phyloP scores from a whole-genome alignment of 2,113 vertebrate genomes.

The Seriola quinqueradiata region DNA sequence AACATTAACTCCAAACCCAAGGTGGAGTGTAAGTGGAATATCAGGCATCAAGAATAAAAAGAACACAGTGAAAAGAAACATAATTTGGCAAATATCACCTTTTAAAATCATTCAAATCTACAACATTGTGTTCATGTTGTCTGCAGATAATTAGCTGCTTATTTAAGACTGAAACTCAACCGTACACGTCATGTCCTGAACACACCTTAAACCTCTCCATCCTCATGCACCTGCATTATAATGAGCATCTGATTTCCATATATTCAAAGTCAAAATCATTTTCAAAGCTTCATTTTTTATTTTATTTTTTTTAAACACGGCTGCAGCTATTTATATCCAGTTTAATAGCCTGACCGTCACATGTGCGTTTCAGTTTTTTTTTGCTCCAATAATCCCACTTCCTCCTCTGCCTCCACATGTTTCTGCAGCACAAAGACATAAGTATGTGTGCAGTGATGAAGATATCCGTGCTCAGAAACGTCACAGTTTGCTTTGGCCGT shows the following conservation, averaged over 20 bases:
- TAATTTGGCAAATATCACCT: too few species aligned
- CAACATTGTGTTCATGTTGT: background rate
- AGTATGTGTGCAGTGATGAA: conserved; percentile 12
- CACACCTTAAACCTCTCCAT: background rate
- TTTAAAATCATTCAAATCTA: too few species aligned
- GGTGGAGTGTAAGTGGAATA: too few species aligned
- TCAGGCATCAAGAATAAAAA: too few species aligned
- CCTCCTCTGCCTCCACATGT: background rate
- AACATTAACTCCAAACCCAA: too few species aligned
- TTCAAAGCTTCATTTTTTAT: conserved; percentile 46
- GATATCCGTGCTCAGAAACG: background rate
- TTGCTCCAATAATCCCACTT: conserved; percentile 37
- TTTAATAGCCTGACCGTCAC: conserved; percentile 30
- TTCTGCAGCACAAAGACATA: background rate
- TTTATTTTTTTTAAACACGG: conserved; percentile 17
- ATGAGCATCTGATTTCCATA: background rate
- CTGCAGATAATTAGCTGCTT: background rate
- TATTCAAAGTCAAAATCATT: background rate
- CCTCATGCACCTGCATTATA: background rate
- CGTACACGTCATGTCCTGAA: background rate
- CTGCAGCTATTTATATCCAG: conserved; percentile 37
- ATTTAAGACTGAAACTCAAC: background rate
- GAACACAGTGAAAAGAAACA: too few species aligned
- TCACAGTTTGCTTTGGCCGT: conserved; percentile 26
- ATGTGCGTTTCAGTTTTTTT: conserved; percentile 40